A percentile compares a stretch with the other conserved stretches of the same genome.
These are phyloP conservation scores for Diorhabda sublineata DNA, from an alignment of 1,140 invertebrate species.

Conservation along the genomic window DNA sequence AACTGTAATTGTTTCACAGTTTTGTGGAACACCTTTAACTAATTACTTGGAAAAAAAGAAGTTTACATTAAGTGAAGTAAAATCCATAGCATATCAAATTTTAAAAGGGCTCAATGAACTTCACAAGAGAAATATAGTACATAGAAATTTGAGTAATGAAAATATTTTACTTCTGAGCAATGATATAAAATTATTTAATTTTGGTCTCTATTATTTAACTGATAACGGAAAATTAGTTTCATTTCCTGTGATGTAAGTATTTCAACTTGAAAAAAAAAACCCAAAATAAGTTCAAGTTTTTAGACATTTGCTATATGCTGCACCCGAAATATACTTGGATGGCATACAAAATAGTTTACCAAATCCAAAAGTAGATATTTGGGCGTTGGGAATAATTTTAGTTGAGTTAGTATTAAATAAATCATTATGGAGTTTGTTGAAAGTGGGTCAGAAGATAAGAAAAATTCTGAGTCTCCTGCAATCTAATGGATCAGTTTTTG, in stretches of 20 bases:
- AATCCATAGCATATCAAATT: constrained; percentile 63
- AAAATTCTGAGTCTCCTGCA: constrained; percentile 71
- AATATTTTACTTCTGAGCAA: constrained; percentile 77
- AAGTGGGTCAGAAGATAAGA: constrained; percentile 66
- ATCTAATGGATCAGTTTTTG: constrained; percentile 58
- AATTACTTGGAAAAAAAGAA: constrained; percentile 45
- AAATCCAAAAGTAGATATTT: constrained; percentile 78
- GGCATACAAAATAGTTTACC: constrained; percentile 41
- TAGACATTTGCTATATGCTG: constrained; percentile 64
- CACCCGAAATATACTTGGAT: constrained; percentile 72
- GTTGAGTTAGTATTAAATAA: constrained; percentile 68
- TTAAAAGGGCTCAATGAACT: constrained; percentile 71
- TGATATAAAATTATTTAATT: constrained; percentile 84
- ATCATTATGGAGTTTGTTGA: constrained; percentile 66
- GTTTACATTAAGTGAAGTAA: constrained; percentile 53
- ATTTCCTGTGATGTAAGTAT: constrained; percentile 84
- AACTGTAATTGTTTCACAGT: constrained; percentile 84
- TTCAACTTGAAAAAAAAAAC: background rate
- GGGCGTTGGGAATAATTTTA: constrained; percentile 86
- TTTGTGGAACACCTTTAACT: constrained; percentile 63
- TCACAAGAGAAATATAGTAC: constrained; percentile 68
- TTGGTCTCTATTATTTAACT: constrained; percentile 90
- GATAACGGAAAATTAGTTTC: constrained; percentile 76
- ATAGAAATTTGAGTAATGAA: constrained; percentile 75
- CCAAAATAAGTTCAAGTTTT: constrained; percentile 12